Conservation (phyloP, 2,113 vertebrate genomes). For the Poicephalus meyeri region DNA sequence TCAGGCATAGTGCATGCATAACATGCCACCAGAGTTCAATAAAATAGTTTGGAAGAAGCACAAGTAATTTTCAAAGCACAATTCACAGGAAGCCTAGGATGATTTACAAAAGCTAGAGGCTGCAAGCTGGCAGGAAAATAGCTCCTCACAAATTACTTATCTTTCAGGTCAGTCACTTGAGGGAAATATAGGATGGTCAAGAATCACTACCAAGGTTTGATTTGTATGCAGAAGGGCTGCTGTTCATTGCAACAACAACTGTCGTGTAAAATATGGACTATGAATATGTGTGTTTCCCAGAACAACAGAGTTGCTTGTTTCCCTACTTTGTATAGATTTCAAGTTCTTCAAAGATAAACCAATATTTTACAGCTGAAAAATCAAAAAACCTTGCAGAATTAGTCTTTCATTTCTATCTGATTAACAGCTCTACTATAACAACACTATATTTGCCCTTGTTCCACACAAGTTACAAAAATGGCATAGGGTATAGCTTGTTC, state of each 20-base stretch:
- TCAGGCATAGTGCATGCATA: not conserved
- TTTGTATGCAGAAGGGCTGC: not conserved
- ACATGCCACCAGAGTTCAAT: not conserved
- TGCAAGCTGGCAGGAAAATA: constrained; percentile 19
- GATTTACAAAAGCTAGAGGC: constrained; percentile 13
- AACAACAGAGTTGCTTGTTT: not conserved
- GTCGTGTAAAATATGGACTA: not conserved
- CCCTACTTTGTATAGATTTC: not conserved
- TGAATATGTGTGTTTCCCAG: not conserved
- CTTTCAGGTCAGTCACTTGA: not conserved
- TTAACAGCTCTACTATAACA: not conserved
- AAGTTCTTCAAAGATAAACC: not conserved
- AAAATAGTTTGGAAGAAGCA: constrained; percentile 34
- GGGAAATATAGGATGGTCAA: not conserved
- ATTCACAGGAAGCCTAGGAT: constrained; percentile 1
- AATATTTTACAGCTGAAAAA: not conserved
- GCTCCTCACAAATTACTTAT: constrained; percentile 5
- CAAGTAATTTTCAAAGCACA: constrained; percentile 32
- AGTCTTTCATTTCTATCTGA: not conserved
- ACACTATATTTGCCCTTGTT: not conserved
- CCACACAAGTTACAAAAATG: not conserved
- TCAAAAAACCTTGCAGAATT: not conserved
- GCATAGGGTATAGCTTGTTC: not conserved
- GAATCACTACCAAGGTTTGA: not conserved
- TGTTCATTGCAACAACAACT: not conserved